These are phyloP conservation scores for Leptodactylus fallax DNA, from an alignment of 2,797 vertebrate species.

Conservation along the genomic window DNA sequence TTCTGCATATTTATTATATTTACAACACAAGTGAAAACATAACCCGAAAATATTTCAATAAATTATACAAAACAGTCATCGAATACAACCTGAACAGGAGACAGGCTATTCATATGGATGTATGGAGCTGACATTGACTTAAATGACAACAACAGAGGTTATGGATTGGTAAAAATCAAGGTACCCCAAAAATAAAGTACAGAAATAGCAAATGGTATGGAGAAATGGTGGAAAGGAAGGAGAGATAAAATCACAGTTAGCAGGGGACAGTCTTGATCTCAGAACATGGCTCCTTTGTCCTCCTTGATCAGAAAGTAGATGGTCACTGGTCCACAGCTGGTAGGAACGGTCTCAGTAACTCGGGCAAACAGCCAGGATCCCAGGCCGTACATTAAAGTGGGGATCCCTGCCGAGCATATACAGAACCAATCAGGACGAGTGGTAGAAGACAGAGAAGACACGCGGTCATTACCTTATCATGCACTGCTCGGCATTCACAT, in stretches of 20 bases:
- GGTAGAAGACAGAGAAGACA: not conserved
- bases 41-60: not conserved
- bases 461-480: not conserved
- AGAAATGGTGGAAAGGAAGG: too few relatives aligned
- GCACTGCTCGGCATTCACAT: slow-evolving; percentile 37
- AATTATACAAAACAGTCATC: not conserved
- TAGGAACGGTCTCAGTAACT: slow-evolving; percentile 90
- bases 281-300: slow-evolving; percentile 87
- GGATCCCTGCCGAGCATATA: slow-evolving; percentile 85
- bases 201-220: too few relatives aligned
- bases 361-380: slow-evolving; percentile 93
- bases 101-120: not conserved
- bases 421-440: slow-evolving; percentile 43
- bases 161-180: too few relatives aligned
- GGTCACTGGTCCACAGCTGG: slow-evolving; percentile 87
- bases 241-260: not conserved
- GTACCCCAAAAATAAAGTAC: too few relatives aligned
- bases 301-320: slow-evolving; percentile 98
- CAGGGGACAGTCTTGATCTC: slow-evolving; percentile 62
- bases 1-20: not conserved
- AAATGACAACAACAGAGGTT: too few relatives aligned
- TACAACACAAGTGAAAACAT: not conserved
- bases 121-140: not conserved
- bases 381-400: slow-evolving; percentile 92
- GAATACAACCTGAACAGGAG: not conserved